phyloP scores from a whole-genome alignment of 1,140 invertebrate species.

The Platorchestia sp. region DNA sequence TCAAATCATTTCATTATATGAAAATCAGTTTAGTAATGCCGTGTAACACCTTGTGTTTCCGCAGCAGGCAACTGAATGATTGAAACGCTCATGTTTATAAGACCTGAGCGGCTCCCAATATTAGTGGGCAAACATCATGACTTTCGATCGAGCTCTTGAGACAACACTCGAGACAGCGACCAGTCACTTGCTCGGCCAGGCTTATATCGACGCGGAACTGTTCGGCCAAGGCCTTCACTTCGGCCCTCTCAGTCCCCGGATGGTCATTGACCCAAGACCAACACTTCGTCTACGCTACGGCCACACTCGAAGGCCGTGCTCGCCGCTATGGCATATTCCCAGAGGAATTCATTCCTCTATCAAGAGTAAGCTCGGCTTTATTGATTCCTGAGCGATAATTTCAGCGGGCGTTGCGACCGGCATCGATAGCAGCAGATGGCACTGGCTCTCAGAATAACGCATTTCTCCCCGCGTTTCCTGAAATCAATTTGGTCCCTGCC shows the following conservation, averaged over 20 bases:
- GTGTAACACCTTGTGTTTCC: not conserved
- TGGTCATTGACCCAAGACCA: not conserved
- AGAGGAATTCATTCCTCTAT: not conserved
- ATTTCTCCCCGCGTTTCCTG: not conserved
- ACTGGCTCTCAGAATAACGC: not conserved
- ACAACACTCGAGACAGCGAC: not conserved
- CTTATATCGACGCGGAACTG: not conserved
- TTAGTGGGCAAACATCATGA: constrained; percentile 24
- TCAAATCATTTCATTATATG: not conserved
- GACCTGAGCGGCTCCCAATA: not conserved
- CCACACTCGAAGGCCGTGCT: not conserved
- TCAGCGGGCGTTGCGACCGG: not conserved
- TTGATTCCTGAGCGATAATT: not conserved
- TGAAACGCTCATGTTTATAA: not conserved
- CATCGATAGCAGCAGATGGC: not conserved
- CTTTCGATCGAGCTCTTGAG: not conserved
- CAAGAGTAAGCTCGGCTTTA: not conserved
- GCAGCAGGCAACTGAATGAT: not conserved
- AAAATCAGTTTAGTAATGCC: not conserved
- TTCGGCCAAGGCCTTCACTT: not conserved
- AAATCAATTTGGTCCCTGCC: not conserved
- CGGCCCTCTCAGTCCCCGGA: not conserved
- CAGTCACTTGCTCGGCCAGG: not conserved
- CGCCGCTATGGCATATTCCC: not conserved
- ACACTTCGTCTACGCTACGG: not conserved